phyloP scores from a whole-genome alignment of 92 coral and sea anemone species.

The Meandrina meandrites region DNA sequence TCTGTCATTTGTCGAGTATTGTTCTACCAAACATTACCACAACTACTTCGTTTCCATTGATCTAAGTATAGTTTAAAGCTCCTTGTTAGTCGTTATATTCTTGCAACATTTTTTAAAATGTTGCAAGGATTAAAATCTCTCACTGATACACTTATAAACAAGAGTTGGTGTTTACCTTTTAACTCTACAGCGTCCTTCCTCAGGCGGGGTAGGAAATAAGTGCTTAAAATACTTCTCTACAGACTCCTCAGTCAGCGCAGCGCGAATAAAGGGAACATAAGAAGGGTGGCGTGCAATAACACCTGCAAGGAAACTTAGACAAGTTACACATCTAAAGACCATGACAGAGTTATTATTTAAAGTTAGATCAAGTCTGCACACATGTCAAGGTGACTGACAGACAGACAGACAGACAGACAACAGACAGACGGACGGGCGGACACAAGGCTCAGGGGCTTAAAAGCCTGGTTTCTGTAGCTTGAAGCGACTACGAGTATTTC shows the following conservation, averaged over 20 bases:
- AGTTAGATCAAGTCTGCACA: not conserved
- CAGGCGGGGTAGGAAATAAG: conserved; percentile 86
- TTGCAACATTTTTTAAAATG: too few relatives aligned
- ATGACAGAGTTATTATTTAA: not conserved
- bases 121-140: too few relatives aligned
- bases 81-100: too few relatives aligned
- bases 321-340: not conserved
- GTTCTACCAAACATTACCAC: not conserved
- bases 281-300: conserved; percentile 99
- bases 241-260: conserved; percentile 92
- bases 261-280: conserved; percentile 90
- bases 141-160: too few relatives aligned
- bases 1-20: not conserved
- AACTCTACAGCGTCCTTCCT: conserved; percentile 84
- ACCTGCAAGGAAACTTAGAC: conserved; percentile 43
- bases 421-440: too few relatives aligned
- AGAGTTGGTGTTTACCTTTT: conserved; percentile 61
- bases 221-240: conserved; percentile 93
- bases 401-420: too few relatives aligned
- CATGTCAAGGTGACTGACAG: not conserved
- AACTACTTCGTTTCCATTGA: not conserved
- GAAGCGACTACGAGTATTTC: not conserved
- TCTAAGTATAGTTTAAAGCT: not conserved
- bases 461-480: not conserved
- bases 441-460: too few relatives aligned